Base-by-base conservation (phyloP, 2,797 vertebrate genomes). In the Nannoperca obscura region DNA sequence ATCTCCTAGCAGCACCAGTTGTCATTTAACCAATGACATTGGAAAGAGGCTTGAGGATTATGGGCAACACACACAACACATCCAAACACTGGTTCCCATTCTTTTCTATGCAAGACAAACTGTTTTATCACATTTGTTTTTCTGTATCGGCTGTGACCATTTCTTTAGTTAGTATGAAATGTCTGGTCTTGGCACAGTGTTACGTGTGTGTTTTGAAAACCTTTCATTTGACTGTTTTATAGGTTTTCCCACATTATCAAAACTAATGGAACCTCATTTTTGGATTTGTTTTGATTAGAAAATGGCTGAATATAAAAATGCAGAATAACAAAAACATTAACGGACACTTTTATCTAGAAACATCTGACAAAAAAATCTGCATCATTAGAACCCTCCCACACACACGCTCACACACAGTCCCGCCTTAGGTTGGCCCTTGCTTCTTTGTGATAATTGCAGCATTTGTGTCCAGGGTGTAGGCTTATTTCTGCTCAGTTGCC, bases 401-500 rank as follows among this genome's bases (percentile, higher is more conserved):
- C 32, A 42, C 2, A 52, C 50, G 63, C 11, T 0, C 57, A 4
- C 44, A 32, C 66, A 50, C 52, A 71, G 44, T 53, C 61, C 52
- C 5, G 30, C 74, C 77, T 73, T 61, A 72, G 76, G 76, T 86
- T 74, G 66, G 79, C 70, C 70, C 62, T 65, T 60, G 84, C 74
- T 82, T 88, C 78, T 91, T 85, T 78, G 87, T 73, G 82, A 92
- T 92, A 89, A 91, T 84, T 68, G 77, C 64, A 68, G 82, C 81
- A 76, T 91, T 91, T 88, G 85, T 89, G 88, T 92, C 85, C 84
- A 74, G 81, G 80, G 64, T 76, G 74, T 77, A 27, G 80, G 86
- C 87, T 92, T 91, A 89, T 91, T 93, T 92, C 87, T 90, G 91
- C 93, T 93, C 90, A 89, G 88, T 89, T 89, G 83, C 91, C 89